A percentile compares a stretch with the other conserved stretches of the same genome.
phyloP scores from a whole-genome alignment of 2,113 vertebrate species.

The Otus sunia region DNA sequence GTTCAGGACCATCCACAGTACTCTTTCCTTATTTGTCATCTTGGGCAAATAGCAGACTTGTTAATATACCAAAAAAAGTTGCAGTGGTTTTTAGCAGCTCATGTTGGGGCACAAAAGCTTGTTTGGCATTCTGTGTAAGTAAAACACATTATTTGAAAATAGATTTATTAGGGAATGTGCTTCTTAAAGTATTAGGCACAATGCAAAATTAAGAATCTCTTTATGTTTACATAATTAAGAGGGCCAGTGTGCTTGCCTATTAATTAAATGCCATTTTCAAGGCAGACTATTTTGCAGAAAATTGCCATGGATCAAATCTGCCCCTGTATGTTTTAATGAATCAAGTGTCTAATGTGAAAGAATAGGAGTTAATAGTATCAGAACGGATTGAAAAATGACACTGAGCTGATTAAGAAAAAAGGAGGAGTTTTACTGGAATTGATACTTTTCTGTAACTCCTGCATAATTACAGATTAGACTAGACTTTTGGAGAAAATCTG shows the following conservation, averaged over 20 bases:
- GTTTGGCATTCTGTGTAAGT: neutral
- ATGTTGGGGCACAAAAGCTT: neutral
- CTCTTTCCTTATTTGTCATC: neutral
- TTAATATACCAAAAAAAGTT: neutral
- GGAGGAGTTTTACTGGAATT: neutral
- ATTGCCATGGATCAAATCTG: neutral
- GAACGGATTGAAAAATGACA: neutral
- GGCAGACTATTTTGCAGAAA: neutral
- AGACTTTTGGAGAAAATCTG: neutral
- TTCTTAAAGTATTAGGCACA: neutral
- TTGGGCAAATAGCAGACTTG: neutral
- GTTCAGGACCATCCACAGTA: neutral
- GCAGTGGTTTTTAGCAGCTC: neutral
- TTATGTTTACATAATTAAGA: neutral
- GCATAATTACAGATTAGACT: neutral
- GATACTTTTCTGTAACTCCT: neutral
- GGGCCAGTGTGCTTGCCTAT: neutral
- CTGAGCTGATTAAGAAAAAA: neutral
- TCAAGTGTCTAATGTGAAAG: neutral
- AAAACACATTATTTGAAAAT: neutral
- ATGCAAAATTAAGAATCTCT: neutral
- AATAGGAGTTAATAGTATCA: neutral
- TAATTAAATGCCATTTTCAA: neutral
- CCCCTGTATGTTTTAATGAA: neutral
- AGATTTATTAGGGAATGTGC: neutral